Conservation (phyloP, 2,113 vertebrate species). For the Atrichornis clamosus region DNA sequence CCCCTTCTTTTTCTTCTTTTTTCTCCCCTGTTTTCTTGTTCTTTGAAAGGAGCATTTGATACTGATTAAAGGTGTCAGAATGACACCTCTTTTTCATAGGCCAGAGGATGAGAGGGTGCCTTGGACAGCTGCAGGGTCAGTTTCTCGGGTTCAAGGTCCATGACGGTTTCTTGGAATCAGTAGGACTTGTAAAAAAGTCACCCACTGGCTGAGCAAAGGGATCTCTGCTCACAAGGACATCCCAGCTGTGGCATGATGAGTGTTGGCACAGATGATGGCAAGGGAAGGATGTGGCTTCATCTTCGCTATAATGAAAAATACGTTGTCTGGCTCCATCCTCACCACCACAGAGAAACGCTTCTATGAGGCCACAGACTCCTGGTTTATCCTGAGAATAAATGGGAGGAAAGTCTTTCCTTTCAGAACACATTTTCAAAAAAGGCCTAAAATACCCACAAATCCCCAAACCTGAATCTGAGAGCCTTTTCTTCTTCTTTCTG, state of each 20-base stretch:
- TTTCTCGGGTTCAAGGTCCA: not conserved
- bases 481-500: not conserved
- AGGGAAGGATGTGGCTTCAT: not conserved
- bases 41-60: not conserved
- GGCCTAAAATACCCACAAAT: not conserved
- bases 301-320: not conserved
- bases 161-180: not conserved
- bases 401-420: not conserved
- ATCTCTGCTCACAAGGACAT: not conserved
- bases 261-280: not conserved
- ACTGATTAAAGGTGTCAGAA: not conserved
- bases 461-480: not conserved
- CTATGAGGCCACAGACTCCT: not conserved
- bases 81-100: not conserved
- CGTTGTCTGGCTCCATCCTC: not conserved
- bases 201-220: not conserved
- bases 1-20: not conserved
- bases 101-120: not conserved
- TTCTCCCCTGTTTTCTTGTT: rapidly evolving
- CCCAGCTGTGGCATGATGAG: not conserved
- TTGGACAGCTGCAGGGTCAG: not conserved
- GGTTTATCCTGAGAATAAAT: not conserved
- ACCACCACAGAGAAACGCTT: not conserved
- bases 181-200: not conserved
- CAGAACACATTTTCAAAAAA: not conserved